Conservation (phyloP, 2,797 vertebrate species). For the Heteromormyrus szaboi region DNA sequence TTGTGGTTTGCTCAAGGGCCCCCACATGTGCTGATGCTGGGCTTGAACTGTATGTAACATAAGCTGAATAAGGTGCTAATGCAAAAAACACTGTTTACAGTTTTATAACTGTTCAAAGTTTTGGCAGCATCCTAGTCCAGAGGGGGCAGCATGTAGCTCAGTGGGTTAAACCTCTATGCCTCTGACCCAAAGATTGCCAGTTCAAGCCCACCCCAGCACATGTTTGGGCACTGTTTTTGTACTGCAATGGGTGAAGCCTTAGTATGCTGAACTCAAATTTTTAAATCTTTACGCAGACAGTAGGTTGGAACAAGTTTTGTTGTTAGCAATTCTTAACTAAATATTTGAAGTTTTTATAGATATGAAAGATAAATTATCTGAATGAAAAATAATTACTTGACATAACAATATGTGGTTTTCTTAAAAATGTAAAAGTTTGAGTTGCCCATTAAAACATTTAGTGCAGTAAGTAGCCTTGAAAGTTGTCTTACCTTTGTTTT, state of each 20-base stretch:
- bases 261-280: background rate
- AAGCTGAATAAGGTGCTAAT: background rate
- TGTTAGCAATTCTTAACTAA: background rate
- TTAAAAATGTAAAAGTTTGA: background rate
- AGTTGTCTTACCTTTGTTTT: background rate
- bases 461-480: background rate
- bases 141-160: background rate
- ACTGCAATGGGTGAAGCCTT: background rate
- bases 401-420: background rate
- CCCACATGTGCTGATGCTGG: background rate
- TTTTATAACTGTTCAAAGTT: background rate
- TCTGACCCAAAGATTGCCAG: background rate
- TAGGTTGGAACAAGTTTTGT: background rate
- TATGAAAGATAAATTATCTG: background rate
- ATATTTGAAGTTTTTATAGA: background rate
- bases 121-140: background rate
- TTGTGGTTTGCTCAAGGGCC: background rate
- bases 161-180: background rate
- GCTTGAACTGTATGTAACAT: background rate
- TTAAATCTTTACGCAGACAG: background rate
- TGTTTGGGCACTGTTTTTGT: background rate
- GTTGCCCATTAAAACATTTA: background rate
- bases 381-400: background rate
- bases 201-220: background rate
- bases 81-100: background rate